These are phyloP conservation scores for Limonius californicus DNA, from an alignment of 1,140 invertebrate genomes.

Conservation along the genomic window DNA sequence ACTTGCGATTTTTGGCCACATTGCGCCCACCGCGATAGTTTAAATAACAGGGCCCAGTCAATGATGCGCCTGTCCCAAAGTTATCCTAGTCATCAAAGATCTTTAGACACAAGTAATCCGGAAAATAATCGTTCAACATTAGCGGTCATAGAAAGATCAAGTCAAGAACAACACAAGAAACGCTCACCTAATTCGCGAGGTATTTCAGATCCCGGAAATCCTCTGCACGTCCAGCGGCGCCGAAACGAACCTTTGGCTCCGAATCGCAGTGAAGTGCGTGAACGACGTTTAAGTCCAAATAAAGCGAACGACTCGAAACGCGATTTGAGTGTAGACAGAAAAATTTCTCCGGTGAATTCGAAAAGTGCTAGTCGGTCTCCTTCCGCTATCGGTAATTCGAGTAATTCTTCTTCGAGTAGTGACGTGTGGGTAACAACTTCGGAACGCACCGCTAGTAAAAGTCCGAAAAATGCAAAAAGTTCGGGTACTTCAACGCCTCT, in stretches of 20 bases:
- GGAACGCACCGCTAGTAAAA: constrained; percentile 51
- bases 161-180: not conserved
- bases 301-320: constrained; percentile 19
- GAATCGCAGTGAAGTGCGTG: constrained; percentile 40
- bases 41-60: constrained; percentile 25
- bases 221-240: not conserved
- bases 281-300: constrained; percentile 37
- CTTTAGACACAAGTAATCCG: constrained; percentile 34
- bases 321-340: constrained; percentile 31
- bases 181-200: constrained; percentile 30
- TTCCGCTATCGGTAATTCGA: constrained; percentile 38
- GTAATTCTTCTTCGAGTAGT: constrained; percentile 53
- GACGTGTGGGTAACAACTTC: constrained; percentile 55
- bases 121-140: constrained; percentile 11
- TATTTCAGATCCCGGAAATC: constrained; percentile 21
- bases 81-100: constrained; percentile 52
- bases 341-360: constrained; percentile 47
- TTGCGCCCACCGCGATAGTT: constrained; percentile 51
- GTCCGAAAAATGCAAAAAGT: constrained; percentile 50
- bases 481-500: constrained; percentile 53
- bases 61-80: constrained; percentile 56
- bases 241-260: constrained; percentile 8
- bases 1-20: constrained; percentile 58
- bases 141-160: not conserved
- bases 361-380: constrained; percentile 38